phyloP scores from a whole-genome alignment of 2,888 invertebrate genomes.

The Sycophila texana region DNA sequence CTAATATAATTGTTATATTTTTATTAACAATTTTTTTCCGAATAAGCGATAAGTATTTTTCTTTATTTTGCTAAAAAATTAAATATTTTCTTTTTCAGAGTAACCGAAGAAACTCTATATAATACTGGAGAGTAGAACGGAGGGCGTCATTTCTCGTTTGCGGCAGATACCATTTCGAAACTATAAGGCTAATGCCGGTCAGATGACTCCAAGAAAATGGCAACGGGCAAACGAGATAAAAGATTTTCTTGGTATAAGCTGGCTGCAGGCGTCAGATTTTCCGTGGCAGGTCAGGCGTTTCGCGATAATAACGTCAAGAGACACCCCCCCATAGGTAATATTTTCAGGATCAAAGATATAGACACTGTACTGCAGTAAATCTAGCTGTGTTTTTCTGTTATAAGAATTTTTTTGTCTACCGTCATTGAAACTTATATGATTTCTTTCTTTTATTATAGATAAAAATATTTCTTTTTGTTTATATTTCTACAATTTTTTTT shows the following conservation, averaged over 20 bases:
- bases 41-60: too few relatives aligned
- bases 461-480: neutral
- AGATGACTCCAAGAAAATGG: slow-evolving; percentile 55
- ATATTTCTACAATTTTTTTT: neutral
- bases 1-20: too few relatives aligned
- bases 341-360: slow-evolving; percentile 42
- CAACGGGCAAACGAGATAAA: slow-evolving; percentile 52
- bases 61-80: neutral
- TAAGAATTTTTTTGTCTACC: slow-evolving; percentile 11
- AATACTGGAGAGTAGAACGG: slow-evolving; percentile 23
- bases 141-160: slow-evolving; percentile 36
- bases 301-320: slow-evolving; percentile 7
- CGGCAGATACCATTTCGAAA: slow-evolving; percentile 46
- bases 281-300: slow-evolving; percentile 32
- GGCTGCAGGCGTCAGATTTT: slow-evolving; percentile 43
- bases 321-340: slow-evolving; percentile 1
- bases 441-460: neutral
- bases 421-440: slow-evolving; percentile 8
- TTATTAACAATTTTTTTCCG: too few relatives aligned
- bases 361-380: slow-evolving; percentile 27
- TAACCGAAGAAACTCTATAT: slow-evolving; percentile 5
- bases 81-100: slow-evolving; percentile 17
- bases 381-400: slow-evolving; percentile 33
- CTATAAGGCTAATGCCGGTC: slow-evolving; percentile 48
- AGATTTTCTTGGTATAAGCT: slow-evolving; percentile 50